phyloP scores from a whole-genome alignment of 2,888 invertebrate species.

The Atherix ibis region DNA sequence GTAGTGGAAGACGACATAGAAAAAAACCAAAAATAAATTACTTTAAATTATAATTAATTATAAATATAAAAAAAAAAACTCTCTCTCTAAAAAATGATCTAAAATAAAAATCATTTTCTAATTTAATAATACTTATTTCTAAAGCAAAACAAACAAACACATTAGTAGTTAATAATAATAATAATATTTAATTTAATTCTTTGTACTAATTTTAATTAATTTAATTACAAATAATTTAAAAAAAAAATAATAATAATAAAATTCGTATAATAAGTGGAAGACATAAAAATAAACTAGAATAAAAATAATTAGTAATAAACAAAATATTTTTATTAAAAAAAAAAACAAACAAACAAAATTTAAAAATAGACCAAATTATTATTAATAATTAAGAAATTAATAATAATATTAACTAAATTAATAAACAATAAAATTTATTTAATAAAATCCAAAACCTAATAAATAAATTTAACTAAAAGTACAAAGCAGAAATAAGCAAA shows the following conservation, averaged over 20 bases:
- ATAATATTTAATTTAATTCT: not conserved
- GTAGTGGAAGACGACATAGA: too few relatives aligned
- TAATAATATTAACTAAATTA: too few relatives aligned
- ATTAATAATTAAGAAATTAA: conserved; percentile 7
- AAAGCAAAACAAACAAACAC: conserved; percentile 13
- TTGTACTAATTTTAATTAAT: conserved; percentile 4
- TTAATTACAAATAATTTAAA: not conserved
- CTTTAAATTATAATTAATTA: too few relatives aligned
- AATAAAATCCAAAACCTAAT: too few relatives aligned
- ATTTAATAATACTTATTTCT: conserved; percentile 12
- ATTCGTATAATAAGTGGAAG: conserved; percentile 2
- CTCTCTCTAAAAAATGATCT: not conserved
- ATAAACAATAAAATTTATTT: too few relatives aligned
- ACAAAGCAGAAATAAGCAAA: too few relatives aligned
- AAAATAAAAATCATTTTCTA: conserved; percentile 3
- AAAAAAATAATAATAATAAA: conserved; percentile 6
- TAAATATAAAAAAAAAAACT: not conserved
- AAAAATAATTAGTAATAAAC: conserved; percentile 6
- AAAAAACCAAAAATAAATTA: too few relatives aligned
- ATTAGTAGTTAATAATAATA: too few relatives aligned
- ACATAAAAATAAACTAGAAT: too few relatives aligned
- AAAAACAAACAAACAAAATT: conserved; percentile 7
- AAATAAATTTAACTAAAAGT: too few relatives aligned
- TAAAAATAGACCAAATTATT: conserved; percentile 7
- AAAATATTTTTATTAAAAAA: conserved; percentile 1